Evolutionary conservation across 1,140 invertebrate species (phyloP), one percentile per base, ranked within the genome.

Genomic region (Philotrypesis tridentata): DNA sequence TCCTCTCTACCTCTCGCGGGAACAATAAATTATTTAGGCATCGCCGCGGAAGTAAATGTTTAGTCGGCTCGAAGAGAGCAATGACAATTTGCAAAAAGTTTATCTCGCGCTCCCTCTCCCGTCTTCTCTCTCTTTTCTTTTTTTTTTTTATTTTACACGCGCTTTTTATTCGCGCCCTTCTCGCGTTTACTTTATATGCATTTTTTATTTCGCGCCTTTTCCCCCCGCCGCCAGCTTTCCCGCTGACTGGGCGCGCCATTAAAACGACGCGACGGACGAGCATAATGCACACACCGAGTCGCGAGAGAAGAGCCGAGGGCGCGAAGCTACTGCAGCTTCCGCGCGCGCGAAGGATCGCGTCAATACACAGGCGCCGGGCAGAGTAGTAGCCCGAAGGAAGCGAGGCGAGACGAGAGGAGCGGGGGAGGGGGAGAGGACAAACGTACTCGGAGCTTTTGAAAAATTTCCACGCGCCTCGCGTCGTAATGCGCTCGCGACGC

Each of bases 1-100:
- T 55, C 17, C 12, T 1, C 12, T 48, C 3, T 14, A 17, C 21
- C 17, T 65, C 55, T 75, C 48, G 17, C 17, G 21, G 6, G 29
- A 31, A 12, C 25, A 43, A 76, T 37, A 76, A 75, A 75, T 75
- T 75, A 76, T 65, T 33, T 33, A 43, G 4, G 61, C 23, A 76
- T 40, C 4, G 4, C 61, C 11, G 23, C 6, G 21, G 7, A 29
- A 48, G 25, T 27, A 77, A 67, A 67, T 77, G 48, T 67, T 67
- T 77, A 77, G 33, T 25, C 37, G 23, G 27, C 5, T 23, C 21
- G 29, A 65, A 27, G 25, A 2, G 6, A 27, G 23, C 43, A 60
- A 29, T 7, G 6, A 14, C 2, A 6, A 21, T 73, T 40, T 55
- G 27, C 29, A 73, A 31, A 72, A 43, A 72, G 8, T 40, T 43